Base-by-base conservation (phyloP, 2,113 vertebrate genomes). In the Pygoscelis antarcticus region DNA sequence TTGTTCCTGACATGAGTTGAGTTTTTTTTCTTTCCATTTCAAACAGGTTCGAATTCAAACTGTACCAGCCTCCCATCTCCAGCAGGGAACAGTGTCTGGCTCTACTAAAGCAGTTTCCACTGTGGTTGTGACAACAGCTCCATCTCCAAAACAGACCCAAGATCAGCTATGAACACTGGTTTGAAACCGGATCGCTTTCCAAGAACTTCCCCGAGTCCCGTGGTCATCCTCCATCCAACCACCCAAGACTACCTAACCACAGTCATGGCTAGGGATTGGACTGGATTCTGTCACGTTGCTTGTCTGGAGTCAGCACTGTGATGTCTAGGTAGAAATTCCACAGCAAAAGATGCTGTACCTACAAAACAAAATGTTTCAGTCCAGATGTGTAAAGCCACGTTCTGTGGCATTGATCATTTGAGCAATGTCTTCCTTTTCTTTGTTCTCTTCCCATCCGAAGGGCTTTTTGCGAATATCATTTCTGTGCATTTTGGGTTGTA, bases 11-110 rank as follows among this genome's bases (percentile, higher is more conserved):
- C 16, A 5, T 0, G 3, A 51, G 30, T 16, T 90, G 47, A 71
- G 44, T 10, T 51, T 44, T 57, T 81, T 77, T 47, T 38, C 52
- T 26, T 79, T 49, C 78, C 4, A 0, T 89, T 93, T 87, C 80
- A 38, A 58, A 89, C 89, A 99, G 99, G 99, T 99, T 46, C 99
- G 99, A 54, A 99, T 99, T 96, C 99, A 99, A 95, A 99, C 99
- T 0, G 99, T 99, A 20, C 99, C 98, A 1, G 98, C 99, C 1
- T 99, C 99, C 90, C 99, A 99, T 87, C 98, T 99, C 32, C 99
- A 99, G 91, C 99, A 99, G 95, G 99, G 99, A 95, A 98, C 99
- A 17, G 98, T 99, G 6, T 95, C 99, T 27, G 97, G 98, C 69
- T 98, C 99, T 46, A 98, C 99, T 14, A 99, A 99, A 97, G 98